A percentile compares a stretch with the other conserved stretches of the same genome.
Evolutionary conservation across 2,888 invertebrate genomes (phyloP).

Genomic region (Quadroppia sp.): DNA sequence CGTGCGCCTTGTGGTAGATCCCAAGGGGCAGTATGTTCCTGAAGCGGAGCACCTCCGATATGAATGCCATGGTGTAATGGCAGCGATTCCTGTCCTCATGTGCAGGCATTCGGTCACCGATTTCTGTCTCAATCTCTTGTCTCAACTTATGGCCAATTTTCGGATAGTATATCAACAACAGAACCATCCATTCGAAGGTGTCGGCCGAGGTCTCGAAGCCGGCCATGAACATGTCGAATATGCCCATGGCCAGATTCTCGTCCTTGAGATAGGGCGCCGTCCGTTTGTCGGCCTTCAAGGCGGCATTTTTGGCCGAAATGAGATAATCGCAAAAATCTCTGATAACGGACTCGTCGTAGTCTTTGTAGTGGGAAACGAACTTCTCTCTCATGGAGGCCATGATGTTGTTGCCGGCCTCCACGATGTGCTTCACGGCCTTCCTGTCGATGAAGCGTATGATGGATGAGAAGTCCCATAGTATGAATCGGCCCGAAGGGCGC

Average conservation of each 20-base stretch:
- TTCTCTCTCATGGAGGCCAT: neutral
- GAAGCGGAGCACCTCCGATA: neutral
- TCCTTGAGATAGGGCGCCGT: neutral
- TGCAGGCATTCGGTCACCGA: slow-evolving; percentile 4
- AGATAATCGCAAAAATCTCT: slow-evolving; percentile 13
- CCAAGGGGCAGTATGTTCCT: neutral
- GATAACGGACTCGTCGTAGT: neutral
- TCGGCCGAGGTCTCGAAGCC: slow-evolving; percentile 26
- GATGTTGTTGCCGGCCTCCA: neutral
- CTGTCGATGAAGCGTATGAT: no score
- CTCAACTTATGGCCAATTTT: neutral
- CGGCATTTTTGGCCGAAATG: neutral
- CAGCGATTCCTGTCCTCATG: neutral
- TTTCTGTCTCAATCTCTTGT: neutral
- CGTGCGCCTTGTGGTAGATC: neutral
- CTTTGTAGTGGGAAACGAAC: neutral
- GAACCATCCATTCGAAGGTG: slow-evolving; percentile 20
- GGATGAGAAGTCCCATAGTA: no score
- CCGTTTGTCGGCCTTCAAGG: neutral
- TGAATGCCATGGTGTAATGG: slow-evolving; percentile 21
- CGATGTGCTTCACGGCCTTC: no score
- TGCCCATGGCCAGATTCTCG: neutral
- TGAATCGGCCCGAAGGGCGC: no score
- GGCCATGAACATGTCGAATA: slow-evolving; percentile 34
- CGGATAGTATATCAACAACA: slow-evolving; percentile 19